These are phyloP conservation scores for Pherbina coryleti DNA, from an alignment of 2,888 invertebrate species.

Conservation along the genomic window DNA sequence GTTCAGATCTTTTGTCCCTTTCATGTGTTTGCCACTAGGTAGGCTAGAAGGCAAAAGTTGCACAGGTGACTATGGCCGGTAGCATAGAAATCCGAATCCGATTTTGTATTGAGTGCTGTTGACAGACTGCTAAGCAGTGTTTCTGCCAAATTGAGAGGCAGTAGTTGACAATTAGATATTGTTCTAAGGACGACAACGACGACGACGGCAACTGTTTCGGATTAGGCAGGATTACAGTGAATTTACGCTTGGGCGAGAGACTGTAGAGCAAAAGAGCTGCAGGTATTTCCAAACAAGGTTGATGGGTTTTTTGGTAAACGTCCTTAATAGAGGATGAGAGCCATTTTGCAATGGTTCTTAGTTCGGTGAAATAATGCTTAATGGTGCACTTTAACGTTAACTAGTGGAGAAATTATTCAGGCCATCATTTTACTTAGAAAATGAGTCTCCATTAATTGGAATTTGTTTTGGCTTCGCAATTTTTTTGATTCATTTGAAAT, in stretches of 20 bases:
- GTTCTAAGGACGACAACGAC: neutral
- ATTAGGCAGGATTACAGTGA: constrained; percentile 26
- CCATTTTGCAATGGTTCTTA: no score
- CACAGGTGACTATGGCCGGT: neutral
- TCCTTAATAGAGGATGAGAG: no score
- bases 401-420: no score
- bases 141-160: constrained; percentile 5
- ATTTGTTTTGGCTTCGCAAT: no score
- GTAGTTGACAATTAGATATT: constrained; percentile 27
- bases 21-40: neutral
- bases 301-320: no score
- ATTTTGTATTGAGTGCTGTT: constrained; percentile 23
- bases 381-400: no score
- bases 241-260: neutral
- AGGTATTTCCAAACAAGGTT: no score
- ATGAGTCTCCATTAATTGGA: no score
- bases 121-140: constrained; percentile 27
- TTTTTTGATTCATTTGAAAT: no score
- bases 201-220: constrained; percentile 25
- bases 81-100: constrained; percentile 14
- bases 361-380: no score
- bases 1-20: constrained; percentile 3
- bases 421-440: no score
- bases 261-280: no score
- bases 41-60: neutral